phyloP scores from a whole-genome alignment of 2,888 invertebrate species.

The Mayetiola destructor region DNA sequence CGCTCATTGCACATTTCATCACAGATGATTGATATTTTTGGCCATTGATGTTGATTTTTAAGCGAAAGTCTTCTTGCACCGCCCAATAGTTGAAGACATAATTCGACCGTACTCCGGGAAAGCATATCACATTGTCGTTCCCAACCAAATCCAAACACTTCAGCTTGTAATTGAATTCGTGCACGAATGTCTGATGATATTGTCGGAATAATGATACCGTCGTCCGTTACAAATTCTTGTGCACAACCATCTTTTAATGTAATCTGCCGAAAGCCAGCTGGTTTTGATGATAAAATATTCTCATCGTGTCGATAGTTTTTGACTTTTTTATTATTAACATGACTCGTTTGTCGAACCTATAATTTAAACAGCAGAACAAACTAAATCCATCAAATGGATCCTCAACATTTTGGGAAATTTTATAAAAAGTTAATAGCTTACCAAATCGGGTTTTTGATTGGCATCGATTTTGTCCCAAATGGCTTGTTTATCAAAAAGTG shows the following conservation, averaged over 20 bases:
- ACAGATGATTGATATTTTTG: conserved; percentile 60
- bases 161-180: conserved; percentile 53
- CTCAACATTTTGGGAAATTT: not conserved
- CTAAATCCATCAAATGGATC: not conserved
- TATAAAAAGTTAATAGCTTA: conserved; percentile 23
- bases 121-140: conserved; percentile 58
- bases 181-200: conserved; percentile 50
- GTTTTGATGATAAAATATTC: conserved; percentile 57
- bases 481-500: conserved; percentile 76
- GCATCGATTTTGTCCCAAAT: conserved; percentile 59
- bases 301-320: conserved; percentile 68
- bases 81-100: conserved; percentile 67
- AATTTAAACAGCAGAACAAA: not conserved
- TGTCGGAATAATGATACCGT: conserved; percentile 65
- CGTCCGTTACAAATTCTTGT: conserved; percentile 40
- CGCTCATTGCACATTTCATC: conserved; percentile 47
- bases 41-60: conserved; percentile 78
- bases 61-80: conserved; percentile 73
- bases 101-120: conserved; percentile 72
- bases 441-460: conserved; percentile 45
- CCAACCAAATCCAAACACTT: conserved; percentile 47
- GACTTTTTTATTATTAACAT: conserved; percentile 22
- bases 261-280: conserved; percentile 52
- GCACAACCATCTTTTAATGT: conserved; percentile 36
- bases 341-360: conserved; percentile 4